Base-by-base conservation (phyloP, 2,113 vertebrate genomes). In the Phocoena phocoena region DNA sequence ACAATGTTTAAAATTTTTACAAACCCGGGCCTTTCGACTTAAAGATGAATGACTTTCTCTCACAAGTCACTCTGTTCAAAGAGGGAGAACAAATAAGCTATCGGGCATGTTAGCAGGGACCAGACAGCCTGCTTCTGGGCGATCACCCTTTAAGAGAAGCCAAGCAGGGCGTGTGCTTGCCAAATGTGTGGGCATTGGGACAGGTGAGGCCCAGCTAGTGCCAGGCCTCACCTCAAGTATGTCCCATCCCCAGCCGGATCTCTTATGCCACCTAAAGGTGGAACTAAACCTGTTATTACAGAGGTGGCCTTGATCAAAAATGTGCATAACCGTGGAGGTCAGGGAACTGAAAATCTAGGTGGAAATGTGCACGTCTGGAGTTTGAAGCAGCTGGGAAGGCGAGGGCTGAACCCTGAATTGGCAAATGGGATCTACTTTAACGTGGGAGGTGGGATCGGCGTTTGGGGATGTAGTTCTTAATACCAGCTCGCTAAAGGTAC, bases 261-360 rank as follows among this genome's bases (percentile, higher is more conserved):
- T 88, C 31, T 53, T 50, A 18, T 85, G 67, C 47, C 77, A 25
- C 63, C 68, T 84, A 90, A 93, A 83, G 36, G 63, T 15, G 50
- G 18, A 36, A 44, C 12, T 60, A 50, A 68, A 47, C 68, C 28
- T 93, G 6, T 58, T 90, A 60, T 33, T 58, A 47, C 11, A 62
- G 18, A 62, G 53, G 65, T 53, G 86, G 31, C 26, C 15, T 68
- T 23, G 4, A 70, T 44, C 8, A 80, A 76, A 83, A 90, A n/a
- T 15, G 38, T 38, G 41, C n/a, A 12, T 26, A 33, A 62, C 17
- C 6, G 8, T 13, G 5, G 25, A 18, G 18, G 10, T 55, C n/a
- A 31, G 14, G 6, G n/a, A 92, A 5, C 26, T 44, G 8, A 47
- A 77, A 74, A 3, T 44, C 53, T n/a, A 71, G 15, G 17, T 26